phyloP scores from a whole-genome alignment of 2,113 vertebrate species.

The Naja naja region DNA sequence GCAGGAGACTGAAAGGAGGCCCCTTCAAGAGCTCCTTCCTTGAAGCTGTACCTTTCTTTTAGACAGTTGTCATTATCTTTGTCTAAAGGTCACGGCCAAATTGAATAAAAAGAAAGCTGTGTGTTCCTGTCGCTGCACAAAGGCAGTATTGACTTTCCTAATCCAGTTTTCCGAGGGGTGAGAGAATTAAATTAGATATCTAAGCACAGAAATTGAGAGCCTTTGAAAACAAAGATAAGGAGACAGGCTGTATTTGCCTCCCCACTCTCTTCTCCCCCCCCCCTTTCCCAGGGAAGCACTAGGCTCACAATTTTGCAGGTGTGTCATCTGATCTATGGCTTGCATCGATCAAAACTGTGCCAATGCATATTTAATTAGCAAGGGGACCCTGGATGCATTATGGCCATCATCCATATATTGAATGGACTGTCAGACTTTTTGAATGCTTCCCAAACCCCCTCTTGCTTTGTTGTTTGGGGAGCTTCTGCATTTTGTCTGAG shows the following conservation, averaged over 20 bases:
- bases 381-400: constrained; percentile 83
- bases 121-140: constrained; percentile 83
- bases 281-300: constrained; percentile 77
- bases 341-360: constrained; percentile 87
- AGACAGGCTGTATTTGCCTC: constrained; percentile 76
- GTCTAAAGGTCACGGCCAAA: constrained; percentile 86
- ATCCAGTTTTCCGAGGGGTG: constrained; percentile 88
- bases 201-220: constrained; percentile 85
- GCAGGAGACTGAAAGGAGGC: constrained; percentile 21
- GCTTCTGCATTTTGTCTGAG: constrained; percentile 84
- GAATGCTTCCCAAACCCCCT: constrained; percentile 75
- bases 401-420: constrained; percentile 84
- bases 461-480: constrained; percentile 78
- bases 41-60: constrained; percentile 74
- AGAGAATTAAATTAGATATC: constrained; percentile 93
- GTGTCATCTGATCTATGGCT: constrained; percentile 88
- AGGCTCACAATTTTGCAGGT: constrained; percentile 89
- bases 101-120: constrained; percentile 86
- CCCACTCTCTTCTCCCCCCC: background rate
- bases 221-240: constrained; percentile 84
- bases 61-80: constrained; percentile 85
- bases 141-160: constrained; percentile 88
- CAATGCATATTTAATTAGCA: constrained; percentile 96
- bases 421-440: constrained; percentile 86
- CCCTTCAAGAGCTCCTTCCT: constrained; percentile 63